These are phyloP conservation scores for Dasysyrphus tricinctus DNA, from an alignment of 2,888 invertebrate species.

Conservation along the genomic window DNA sequence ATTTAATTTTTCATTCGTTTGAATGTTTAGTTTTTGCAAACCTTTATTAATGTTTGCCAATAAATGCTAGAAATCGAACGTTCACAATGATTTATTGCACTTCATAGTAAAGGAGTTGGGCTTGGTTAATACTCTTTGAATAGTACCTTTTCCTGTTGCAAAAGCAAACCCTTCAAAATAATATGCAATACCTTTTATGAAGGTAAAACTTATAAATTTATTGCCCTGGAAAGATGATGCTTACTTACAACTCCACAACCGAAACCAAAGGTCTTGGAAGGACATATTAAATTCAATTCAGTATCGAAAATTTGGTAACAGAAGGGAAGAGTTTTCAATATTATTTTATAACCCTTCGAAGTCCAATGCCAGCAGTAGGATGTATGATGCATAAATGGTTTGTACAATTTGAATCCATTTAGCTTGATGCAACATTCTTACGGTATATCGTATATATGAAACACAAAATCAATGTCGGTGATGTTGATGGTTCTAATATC, in stretches of 20 bases:
- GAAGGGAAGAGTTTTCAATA: slow-evolving; percentile 7
- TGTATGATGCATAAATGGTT: slow-evolving; percentile 32
- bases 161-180: not conserved
- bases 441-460: not conserved
- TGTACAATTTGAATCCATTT: slow-evolving; percentile 54
- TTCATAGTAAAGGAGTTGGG: not conserved
- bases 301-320: slow-evolving; percentile 36
- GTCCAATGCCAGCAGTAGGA: slow-evolving; percentile 20
- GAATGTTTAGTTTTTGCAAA: not conserved
- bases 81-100: not conserved
- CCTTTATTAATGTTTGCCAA: not conserved
- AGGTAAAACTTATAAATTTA: not conserved
- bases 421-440: slow-evolving; percentile 18
- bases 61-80: not conserved
- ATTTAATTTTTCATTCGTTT: not conserved
- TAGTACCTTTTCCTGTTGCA: not conserved
- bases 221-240: slow-evolving; percentile 29
- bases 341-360: slow-evolving; percentile 34
- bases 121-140: not conserved
- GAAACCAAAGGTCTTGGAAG: not conserved
- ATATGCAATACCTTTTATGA: not conserved
- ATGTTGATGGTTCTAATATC: slow-evolving; percentile 38
- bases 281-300: slow-evolving; percentile 48
- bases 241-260: slow-evolving; percentile 3
- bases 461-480: slow-evolving; percentile 32